These are phyloP conservation scores for Anguilla obscura DNA, from an alignment of 2,797 vertebrate species.

Conservation along the genomic window DNA sequence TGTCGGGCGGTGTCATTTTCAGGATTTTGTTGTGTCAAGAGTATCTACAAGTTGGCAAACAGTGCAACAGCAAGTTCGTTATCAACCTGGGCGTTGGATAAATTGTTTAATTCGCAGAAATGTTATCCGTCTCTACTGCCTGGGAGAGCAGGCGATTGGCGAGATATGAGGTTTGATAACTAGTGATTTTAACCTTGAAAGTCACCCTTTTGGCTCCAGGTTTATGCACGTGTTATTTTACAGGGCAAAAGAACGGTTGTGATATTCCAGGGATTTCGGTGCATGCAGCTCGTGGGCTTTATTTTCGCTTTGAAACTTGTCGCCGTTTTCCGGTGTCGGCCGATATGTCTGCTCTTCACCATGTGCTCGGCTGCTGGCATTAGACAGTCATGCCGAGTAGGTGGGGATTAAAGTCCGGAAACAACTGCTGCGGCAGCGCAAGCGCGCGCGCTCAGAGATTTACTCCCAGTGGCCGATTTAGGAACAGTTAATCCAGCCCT, in stretches of 20 bases:
- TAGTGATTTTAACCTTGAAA: slow-evolving; percentile 8
- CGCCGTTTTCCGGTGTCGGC: neutral
- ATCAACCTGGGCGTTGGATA: neutral
- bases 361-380: slow-evolving; percentile 45
- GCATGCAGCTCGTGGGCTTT: neutral
- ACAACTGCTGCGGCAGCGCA: neutral
- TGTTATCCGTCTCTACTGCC: neutral
- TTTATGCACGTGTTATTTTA: neutral
- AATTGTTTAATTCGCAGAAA: neutral
- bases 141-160: neutral
- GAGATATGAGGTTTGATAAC: neutral
- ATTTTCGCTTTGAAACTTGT: neutral
- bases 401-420: slow-evolving; percentile 24
- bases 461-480: neutral
- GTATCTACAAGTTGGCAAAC: neutral
- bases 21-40: neutral
- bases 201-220: neutral
- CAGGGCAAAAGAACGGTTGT: neutral
- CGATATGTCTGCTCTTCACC: slow-evolving; percentile 29
- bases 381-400: neutral
- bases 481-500: neutral
- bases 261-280: neutral
- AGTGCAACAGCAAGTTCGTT: neutral
- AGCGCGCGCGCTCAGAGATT: neutral
- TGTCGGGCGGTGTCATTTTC: neutral